phyloP scores from a whole-genome alignment of 1,140 invertebrate species.

The Drosophila sucinea region DNA sequence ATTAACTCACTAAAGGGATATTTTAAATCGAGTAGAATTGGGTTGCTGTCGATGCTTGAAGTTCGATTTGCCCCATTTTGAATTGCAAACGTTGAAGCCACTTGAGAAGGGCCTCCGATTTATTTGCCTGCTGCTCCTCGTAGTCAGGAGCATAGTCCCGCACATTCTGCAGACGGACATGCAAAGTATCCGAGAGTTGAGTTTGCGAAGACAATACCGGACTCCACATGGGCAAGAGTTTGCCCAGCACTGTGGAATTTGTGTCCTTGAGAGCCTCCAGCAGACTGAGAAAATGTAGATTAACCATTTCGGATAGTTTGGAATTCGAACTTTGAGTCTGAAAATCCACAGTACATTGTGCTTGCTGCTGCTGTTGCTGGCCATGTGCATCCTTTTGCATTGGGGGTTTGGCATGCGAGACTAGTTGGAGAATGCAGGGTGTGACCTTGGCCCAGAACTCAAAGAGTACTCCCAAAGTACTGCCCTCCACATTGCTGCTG shows the following conservation, averaged over 20 bases:
- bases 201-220: slow-evolving; percentile 94
- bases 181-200: slow-evolving; percentile 94
- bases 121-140: slow-evolving; percentile 72
- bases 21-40: slow-evolving; percentile 82
- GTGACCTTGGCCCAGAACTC: slow-evolving; percentile 99
- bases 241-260: slow-evolving; percentile 95
- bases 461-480: slow-evolving; percentile 93
- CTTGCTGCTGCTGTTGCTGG: slow-evolving; percentile 4
- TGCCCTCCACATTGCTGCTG: slow-evolving; percentile 88
- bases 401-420: slow-evolving; percentile 95
- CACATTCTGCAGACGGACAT: slow-evolving; percentile 94
- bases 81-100: slow-evolving; percentile 98
- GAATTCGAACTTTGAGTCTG: slow-evolving; percentile 73
- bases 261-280: slow-evolving; percentile 98
- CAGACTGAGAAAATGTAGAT: slow-evolving; percentile 97
- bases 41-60: slow-evolving; percentile 93
- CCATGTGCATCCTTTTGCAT: slow-evolving; percentile 53
- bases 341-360: slow-evolving; percentile 52
- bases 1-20: slow-evolving; percentile 4
- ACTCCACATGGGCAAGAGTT: slow-evolving; percentile 93
- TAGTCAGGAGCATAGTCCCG: slow-evolving; percentile 89
- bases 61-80: slow-evolving; percentile 98
- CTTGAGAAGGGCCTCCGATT: slow-evolving; percentile 86
- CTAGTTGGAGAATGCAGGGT: slow-evolving; percentile 95
- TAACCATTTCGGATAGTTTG: slow-evolving; percentile 97